phyloP scores from a whole-genome alignment of 2,888 invertebrate genomes.

The Patella ulyssiponensis region DNA sequence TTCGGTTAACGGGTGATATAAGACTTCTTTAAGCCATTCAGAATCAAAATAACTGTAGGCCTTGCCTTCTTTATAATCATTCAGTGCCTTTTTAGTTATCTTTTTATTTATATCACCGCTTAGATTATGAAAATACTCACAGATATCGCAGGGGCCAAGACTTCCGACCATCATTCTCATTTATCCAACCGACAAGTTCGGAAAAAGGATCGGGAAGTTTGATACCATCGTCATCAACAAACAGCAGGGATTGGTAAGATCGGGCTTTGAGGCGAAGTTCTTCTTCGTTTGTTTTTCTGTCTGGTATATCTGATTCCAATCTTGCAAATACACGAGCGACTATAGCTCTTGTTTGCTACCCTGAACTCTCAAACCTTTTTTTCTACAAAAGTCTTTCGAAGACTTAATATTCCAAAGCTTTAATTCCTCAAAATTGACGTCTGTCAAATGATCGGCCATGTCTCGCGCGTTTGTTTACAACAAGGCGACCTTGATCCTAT shows the following conservation, averaged over 20 bases:
- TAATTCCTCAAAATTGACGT: background rate
- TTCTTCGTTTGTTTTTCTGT: background rate
- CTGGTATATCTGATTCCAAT: too few relatives aligned
- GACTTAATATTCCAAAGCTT: background rate
- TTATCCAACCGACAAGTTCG: constrained; percentile 4
- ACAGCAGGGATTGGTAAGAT: background rate
- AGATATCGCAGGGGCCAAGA: too few relatives aligned
- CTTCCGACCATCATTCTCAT: too few relatives aligned
- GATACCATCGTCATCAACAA: background rate
- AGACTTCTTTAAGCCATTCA: too few relatives aligned
- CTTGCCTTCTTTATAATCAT: too few relatives aligned
- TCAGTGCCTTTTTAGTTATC: too few relatives aligned
- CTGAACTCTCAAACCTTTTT: background rate
- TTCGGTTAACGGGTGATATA: too few relatives aligned
- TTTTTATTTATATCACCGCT: too few relatives aligned
- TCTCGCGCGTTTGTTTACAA: background rate
- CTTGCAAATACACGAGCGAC: constrained; percentile 1
- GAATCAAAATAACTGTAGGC: too few relatives aligned
- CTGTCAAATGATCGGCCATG: background rate
- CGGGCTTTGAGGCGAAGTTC: background rate
- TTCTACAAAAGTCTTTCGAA: background rate
- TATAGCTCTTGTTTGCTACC: constrained; percentile 4
- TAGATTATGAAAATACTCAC: too few relatives aligned
- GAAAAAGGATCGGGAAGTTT: constrained; percentile 4
- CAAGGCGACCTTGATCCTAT: background rate